phyloP scores from a whole-genome alignment of 2,888 invertebrate species.

The Tridacna crocea region DNA sequence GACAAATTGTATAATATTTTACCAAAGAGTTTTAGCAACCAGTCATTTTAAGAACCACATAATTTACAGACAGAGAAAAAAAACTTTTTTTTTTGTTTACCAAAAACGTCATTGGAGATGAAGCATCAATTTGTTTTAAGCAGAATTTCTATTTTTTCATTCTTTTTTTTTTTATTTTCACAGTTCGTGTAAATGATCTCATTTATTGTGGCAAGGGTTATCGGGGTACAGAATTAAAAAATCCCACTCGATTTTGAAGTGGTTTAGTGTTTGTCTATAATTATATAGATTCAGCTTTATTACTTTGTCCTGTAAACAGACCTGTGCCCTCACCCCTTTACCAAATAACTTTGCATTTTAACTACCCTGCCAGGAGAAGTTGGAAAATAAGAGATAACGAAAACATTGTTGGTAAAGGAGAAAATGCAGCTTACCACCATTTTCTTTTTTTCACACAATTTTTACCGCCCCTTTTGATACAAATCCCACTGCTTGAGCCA shows the following conservation, averaged over 20 bases:
- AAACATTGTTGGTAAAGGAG: not conserved
- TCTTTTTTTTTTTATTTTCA: too few species aligned
- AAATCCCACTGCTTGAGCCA: not conserved
- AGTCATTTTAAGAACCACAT: too few species aligned
- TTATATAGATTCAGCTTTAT: not conserved
- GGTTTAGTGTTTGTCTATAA: conserved; percentile 8
- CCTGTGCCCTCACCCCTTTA: not conserved
- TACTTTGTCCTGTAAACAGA: not conserved
- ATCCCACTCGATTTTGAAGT: conserved; percentile 17
- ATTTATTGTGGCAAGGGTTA: too few species aligned
- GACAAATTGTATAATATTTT: too few species aligned
- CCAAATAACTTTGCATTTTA: not conserved
- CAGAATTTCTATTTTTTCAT: too few species aligned
- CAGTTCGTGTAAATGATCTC: too few species aligned
- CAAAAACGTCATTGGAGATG: too few species aligned
- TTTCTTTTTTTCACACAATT: not conserved
- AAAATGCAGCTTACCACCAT: not conserved
- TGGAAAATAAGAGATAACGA: not conserved
- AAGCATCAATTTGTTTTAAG: too few species aligned
- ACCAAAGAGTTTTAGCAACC: too few species aligned
- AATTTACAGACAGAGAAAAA: too few species aligned
- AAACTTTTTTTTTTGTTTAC: too few species aligned
- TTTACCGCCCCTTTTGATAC: not conserved
- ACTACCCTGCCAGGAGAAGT: not conserved
- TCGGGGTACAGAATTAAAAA: conserved; percentile 10